These are phyloP conservation scores for Drosophila paramelanica DNA, from an alignment of 2,888 invertebrate genomes.

Conservation along the genomic window DNA sequence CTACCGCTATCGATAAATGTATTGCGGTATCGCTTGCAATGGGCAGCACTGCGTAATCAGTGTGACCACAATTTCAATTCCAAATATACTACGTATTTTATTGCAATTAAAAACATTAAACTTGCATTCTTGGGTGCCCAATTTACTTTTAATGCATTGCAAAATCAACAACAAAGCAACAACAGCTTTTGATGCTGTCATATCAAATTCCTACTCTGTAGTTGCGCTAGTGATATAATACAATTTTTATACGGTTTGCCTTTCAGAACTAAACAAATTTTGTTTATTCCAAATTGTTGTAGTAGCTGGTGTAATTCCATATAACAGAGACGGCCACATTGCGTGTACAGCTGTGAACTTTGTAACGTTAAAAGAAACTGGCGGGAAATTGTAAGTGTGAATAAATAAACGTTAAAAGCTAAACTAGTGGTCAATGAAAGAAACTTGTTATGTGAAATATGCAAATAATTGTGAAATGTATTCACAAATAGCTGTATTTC, in stretches of 20 bases:
- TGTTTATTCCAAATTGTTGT: not conserved
- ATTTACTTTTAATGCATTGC: no score
- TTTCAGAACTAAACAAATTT: no score
- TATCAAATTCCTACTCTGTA: no score
- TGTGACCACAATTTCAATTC: not conserved
- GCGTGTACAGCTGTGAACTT: conserved; percentile 23
- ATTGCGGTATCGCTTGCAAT: not conserved
- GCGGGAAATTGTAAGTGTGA: conserved; percentile 41
- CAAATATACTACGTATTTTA: not conserved
- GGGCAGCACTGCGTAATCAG: conserved; percentile 4
- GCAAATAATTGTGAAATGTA: not conserved
- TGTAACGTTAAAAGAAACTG: conserved; percentile 28
- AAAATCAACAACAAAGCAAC: no score
- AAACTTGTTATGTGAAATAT: not conserved
- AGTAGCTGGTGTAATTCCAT: conserved; percentile 6
- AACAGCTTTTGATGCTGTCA: no score
- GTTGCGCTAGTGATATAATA: no score
- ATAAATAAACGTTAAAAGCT: conserved; percentile 7
- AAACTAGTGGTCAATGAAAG: not conserved
- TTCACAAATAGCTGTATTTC: not conserved
- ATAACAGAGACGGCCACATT: conserved; percentile 29
- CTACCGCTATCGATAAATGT: conserved; percentile 1
- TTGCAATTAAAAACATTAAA: no score
- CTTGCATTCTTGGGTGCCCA: no score
- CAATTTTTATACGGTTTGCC: no score